These are phyloP conservation scores for Gryllus bimaculatus DNA, from an alignment of 1,140 invertebrate species.

Conservation along the genomic window DNA sequence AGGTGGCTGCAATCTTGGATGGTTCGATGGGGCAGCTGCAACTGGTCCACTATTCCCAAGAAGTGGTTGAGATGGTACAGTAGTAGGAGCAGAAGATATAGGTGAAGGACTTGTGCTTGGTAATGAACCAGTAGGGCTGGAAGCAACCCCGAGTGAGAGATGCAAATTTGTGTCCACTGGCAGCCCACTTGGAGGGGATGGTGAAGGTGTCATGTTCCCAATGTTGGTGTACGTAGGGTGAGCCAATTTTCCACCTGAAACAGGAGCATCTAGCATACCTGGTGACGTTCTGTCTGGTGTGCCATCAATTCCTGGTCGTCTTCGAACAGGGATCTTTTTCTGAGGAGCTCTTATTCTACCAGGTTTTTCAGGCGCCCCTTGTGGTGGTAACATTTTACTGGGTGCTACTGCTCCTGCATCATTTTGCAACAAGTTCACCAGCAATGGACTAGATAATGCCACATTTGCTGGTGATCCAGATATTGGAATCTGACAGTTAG, in stretches of 20 bases:
- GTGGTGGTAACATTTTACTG: conserved; percentile 13
- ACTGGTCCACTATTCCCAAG: neutral
- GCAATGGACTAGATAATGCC: conserved; percentile 74
- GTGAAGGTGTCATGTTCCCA: neutral
- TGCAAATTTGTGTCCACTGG: neutral
- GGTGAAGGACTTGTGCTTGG: neutral
- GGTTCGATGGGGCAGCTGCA: neutral
- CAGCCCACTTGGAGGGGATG: neutral
- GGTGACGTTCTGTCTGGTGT: neutral
- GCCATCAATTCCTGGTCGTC: neutral
- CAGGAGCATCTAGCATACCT: neutral
- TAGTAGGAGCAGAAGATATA: neutral
- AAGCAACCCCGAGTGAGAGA: neutral
- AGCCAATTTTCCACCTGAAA: neutral
- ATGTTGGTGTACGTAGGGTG: neutral
- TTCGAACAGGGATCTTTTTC: neutral
- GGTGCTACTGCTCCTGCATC: conserved; percentile 39
- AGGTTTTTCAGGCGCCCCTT: neutral
- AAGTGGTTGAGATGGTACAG: neutral
- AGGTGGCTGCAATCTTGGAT: neutral
- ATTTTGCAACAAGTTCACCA: conserved; percentile 85
- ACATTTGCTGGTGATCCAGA: conserved; percentile 34
- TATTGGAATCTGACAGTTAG: neutral
- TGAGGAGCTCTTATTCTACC: conserved; percentile 9
- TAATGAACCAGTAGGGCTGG: neutral